These are phyloP conservation scores for Micronisus gabar DNA, from an alignment of 2,113 vertebrate species.

Conservation along the genomic window DNA sequence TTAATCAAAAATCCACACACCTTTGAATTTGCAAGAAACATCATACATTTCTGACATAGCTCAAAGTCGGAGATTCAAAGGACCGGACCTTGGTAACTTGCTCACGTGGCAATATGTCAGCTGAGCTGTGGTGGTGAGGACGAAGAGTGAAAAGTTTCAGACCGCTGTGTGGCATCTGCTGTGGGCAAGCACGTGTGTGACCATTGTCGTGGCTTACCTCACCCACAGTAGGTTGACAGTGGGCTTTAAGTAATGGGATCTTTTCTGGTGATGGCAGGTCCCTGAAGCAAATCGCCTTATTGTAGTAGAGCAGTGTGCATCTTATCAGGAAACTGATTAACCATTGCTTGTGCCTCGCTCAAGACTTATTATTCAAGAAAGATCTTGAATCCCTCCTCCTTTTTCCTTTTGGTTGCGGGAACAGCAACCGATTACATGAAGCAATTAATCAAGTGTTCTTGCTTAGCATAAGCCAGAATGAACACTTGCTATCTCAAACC, in stretches of 20 bases:
- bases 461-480: background rate
- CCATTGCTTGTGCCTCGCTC: background rate
- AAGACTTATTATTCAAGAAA: background rate
- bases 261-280: background rate
- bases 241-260: background rate
- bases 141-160: background rate
- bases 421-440: background rate
- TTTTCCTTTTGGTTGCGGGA: background rate
- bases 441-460: background rate
- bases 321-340: background rate
- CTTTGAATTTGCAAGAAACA: background rate
- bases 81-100: fast-evolving
- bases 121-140: background rate
- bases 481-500: background rate
- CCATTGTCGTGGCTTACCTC: background rate
- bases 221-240: background rate
- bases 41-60: background rate
- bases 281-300: background rate
- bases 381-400: background rate
- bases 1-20: background rate
- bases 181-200: fast-evolving
- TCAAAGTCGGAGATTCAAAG: background rate
- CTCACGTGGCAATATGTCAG: background rate
- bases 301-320: background rate
- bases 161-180: background rate